Percentiles rank a stretch among this genome's conserved stretches.
phyloP scores from a whole-genome alignment of 2,113 vertebrate genomes.

The Callipepla squamata region DNA sequence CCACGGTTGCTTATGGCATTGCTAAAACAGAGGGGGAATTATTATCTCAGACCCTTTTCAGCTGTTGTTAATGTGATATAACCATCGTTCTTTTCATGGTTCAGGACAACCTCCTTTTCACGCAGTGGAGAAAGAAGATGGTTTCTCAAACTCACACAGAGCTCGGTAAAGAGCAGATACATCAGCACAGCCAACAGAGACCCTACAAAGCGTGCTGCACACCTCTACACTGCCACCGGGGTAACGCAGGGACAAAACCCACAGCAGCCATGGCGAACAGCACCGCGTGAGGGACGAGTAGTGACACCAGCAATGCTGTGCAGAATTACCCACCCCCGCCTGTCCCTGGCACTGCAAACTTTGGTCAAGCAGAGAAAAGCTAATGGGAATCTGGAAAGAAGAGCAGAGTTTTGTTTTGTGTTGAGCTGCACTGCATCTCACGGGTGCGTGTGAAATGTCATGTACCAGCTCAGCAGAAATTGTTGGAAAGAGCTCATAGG shows the following conservation, averaged over 20 bases:
- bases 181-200: neutral
- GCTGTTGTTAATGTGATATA: neutral
- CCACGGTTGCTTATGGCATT: neutral
- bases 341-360: neutral
- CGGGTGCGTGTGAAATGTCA: neutral
- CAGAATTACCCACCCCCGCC: neutral
- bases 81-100: neutral
- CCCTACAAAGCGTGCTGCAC: neutral
- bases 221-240: neutral
- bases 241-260: neutral
- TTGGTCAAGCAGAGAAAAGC: neutral
- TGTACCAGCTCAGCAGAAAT: neutral
- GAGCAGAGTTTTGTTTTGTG: neutral
- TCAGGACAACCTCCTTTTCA: neutral
- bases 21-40: neutral
- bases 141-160: neutral
- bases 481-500: neutral
- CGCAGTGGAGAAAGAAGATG: neutral
- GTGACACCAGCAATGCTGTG: neutral
- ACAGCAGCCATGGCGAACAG: neutral
- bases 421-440: neutral
- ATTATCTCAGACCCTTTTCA: neutral
- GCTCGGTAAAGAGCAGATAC: neutral
- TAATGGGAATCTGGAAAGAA: neutral
- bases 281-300: neutral